Conservation (phyloP, 1,140 invertebrate genomes). For the Carposina sasakii region DNA sequence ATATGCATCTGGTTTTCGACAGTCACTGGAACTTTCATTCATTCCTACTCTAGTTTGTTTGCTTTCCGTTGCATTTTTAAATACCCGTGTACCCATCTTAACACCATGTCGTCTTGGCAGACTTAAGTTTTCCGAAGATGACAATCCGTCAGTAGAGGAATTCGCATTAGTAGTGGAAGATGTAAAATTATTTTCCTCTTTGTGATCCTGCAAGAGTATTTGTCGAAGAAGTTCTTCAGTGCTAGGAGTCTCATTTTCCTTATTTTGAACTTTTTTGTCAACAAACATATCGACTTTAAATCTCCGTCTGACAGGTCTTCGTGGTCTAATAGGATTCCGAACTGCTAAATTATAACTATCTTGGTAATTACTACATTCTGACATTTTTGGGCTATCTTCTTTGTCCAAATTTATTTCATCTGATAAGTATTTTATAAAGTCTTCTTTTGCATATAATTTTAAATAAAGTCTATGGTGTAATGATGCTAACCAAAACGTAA, state of each 20-base stretch:
- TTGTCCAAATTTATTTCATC: slow-evolving; percentile 73
- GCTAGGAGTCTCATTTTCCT: slow-evolving; percentile 79
- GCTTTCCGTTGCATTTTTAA: slow-evolving; percentile 43
- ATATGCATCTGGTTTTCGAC: slow-evolving; percentile 53
- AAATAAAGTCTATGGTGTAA: slow-evolving; percentile 84
- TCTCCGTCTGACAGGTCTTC: slow-evolving; percentile 48
- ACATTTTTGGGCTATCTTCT: slow-evolving; percentile 37
- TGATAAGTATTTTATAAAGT: slow-evolving; percentile 78
- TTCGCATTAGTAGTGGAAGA: slow-evolving; percentile 34
- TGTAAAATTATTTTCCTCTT: slow-evolving; percentile 55
- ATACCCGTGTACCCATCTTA: slow-evolving; percentile 81
- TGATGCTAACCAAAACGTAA: slow-evolving; percentile 82
- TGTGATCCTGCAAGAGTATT: slow-evolving; percentile 48
- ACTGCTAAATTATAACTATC: slow-evolving; percentile 71
- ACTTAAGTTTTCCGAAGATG: slow-evolving; percentile 69
- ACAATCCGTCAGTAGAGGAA: slow-evolving; percentile 56
- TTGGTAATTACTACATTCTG: slow-evolving; percentile 66
- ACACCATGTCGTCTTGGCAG: slow-evolving; percentile 77
- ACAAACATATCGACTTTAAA: slow-evolving; percentile 60
- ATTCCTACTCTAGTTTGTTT: slow-evolving; percentile 33
- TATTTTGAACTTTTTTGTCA: slow-evolving; percentile 77
- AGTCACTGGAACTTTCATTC: slow-evolving; percentile 29
- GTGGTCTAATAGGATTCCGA: slow-evolving; percentile 50
- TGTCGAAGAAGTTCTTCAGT: slow-evolving; percentile 56
- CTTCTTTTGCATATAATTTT: slow-evolving; percentile 79